Conservation (phyloP, 2,797 vertebrate genomes). For the Danio choprae region DNA sequence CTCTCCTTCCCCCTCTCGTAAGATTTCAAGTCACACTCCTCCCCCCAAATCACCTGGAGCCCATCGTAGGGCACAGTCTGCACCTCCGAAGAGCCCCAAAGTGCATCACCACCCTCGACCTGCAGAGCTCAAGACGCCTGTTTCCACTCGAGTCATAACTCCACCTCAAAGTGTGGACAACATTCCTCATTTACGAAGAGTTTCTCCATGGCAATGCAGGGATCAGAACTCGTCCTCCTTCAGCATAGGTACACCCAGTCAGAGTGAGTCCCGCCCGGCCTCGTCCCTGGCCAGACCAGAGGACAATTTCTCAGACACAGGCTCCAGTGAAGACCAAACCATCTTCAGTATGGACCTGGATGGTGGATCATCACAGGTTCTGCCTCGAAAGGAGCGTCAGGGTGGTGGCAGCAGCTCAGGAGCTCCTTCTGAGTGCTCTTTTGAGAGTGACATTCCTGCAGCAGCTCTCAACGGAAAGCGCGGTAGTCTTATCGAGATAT, state of each 20-base stretch:
- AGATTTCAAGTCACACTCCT: conserved; percentile 64
- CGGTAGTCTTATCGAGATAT: conserved; percentile 87
- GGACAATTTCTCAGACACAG: conserved; percentile 71
- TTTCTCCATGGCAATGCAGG: conserved; percentile 82
- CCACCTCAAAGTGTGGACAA: conserved; percentile 87
- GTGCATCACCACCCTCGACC: conserved; percentile 74
- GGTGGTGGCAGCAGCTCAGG: conserved; percentile 78
- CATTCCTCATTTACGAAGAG: conserved; percentile 87
- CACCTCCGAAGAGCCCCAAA: conserved; percentile 87
- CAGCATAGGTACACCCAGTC: conserved; percentile 74
- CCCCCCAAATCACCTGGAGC: conserved; percentile 78
- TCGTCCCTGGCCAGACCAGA: conserved; percentile 64
- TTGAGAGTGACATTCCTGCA: conserved; percentile 79
- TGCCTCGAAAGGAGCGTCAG: conserved; percentile 65
- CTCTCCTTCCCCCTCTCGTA: conserved; percentile 82
- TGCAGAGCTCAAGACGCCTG: conserved; percentile 76
- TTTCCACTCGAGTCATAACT: conserved; percentile 81
- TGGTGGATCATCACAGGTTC: conserved; percentile 59
- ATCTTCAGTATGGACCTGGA: conserved; percentile 79
- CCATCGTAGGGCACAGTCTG: conserved; percentile 79
- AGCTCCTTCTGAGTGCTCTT: conserved; percentile 82
- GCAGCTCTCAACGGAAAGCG: conserved; percentile 74
- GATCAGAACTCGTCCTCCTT: conserved; percentile 90
- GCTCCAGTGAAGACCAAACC: conserved; percentile 75
- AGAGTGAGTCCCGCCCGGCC: conserved; percentile 72